Base-by-base conservation (phyloP, 2,888 invertebrate genomes). In the Frankliniella fusca region DNA sequence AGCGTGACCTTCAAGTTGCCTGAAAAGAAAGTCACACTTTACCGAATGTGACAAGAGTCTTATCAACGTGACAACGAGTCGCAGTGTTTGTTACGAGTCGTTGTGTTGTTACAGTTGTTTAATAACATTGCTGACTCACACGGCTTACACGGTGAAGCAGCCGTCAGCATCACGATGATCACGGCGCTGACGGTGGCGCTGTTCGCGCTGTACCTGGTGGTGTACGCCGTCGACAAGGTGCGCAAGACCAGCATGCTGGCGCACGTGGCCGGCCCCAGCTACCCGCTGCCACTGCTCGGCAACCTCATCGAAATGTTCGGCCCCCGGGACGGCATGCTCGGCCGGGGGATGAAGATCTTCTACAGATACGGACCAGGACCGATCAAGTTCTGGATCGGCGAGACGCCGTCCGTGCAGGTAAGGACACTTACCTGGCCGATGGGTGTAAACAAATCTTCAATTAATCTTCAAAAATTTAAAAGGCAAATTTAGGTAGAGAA, bases 301-400 rank as follows among this genome's bases (percentile, higher is more conserved):
- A 3, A 70, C 70, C 70, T 70, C n/a, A 20, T 70, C 9, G 9
- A 70, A n/a, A 70, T 70, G 23, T 11, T 70, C 23, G 70, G 70
- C 70, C 70, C 70, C 70, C n/a, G n/a, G 70, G 70, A 70, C 70
- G 23, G 23, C 23, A n/a, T 70, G 23, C 70, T 70, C 23, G 70
- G 11, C 70, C 20, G 70, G 23, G 70, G 70, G 0, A 5, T 70
- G 0, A n/a, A 23, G 5, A 3, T 70, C 3, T 70, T 23, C 70
- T 11, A 23, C 23, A 20, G 1, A 8, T 70, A 70, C 70, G 70
- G 70, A 23, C 70, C 70, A 23, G 70, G 23, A 3, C 70, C 70
- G 23, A 23, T 70, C 70, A 70, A 70, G 70, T 70, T 70, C 70
- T 70, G 70, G 70, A 20, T 70, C 70, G 70, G 70, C 7, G 70